Base-by-base conservation (phyloP, 1,140 invertebrate species). In the Caerostris darwini region DNA sequence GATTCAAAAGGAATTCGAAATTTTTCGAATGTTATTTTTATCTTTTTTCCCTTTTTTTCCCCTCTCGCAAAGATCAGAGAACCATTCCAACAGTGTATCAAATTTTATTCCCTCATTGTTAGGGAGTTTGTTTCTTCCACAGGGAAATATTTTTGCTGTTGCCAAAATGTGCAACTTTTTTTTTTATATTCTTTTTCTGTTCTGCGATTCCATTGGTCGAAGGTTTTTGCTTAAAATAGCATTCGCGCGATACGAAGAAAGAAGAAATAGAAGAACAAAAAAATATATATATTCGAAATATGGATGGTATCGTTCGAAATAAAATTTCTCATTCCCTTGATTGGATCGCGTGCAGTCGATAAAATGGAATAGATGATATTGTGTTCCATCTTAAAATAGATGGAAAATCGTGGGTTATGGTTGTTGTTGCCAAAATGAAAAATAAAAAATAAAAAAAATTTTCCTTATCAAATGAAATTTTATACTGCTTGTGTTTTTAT, bases 51-150 rank as follows among this genome's bases (percentile, higher is more conserved):
- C 4, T 50, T 50, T 14, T 77, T 7, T 71, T 50, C 34, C 53
- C 53, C 71, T 34, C 10, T 77, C 34, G 71, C 12, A 77, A 12
- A 77, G 71, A 77, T 77, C 71, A 77, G 34, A 77, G 53, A 77
- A 53, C 71, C 71, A 77, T 77, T 77, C 71, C 50, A 77, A 10
- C 71, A 53, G 71, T 77, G 50, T 77, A 77, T 77, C 71, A 77
- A 77, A 77, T 77, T 77, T 77, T 77, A 77, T 77, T 50, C 71
- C 34, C 71, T 34, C 10, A 77, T 77, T 77, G 71, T 77, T 77
- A 77, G 71, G 71, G 71, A 77, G 53, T 77, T 77, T 77, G 71
- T 53, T 77, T 77, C 71, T 77, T 77, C 71, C 71, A 50, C 71
- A 34, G 71, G 34, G 71, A 77, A 77, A 77, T 77, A 77, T 77